Base-by-base conservation (phyloP, 2,113 vertebrate species). In the Leucopsar rothschildi region DNA sequence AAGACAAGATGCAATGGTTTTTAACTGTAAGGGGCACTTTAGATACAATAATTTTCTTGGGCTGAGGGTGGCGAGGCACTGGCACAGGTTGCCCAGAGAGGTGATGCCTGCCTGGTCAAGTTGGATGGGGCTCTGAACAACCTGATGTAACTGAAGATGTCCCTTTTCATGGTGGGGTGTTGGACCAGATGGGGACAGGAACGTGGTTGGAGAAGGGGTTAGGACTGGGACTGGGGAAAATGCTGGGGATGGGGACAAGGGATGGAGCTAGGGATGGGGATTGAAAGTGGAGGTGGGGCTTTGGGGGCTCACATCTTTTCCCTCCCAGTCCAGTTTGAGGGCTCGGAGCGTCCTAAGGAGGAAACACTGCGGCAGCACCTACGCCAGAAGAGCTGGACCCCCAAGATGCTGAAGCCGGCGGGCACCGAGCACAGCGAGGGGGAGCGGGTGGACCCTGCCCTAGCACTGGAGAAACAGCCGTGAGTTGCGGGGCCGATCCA, bases 401-500 rank as follows among this genome's bases (percentile, higher is more conserved):
- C 98, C 69, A 99, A 99, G 97, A 98, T 98, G 65, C 93, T 99
- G 66, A 98, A 99, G 92, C 93, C 97, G 1, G 23, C 82, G 12
- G 86, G 97, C 65, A 12, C 97, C 0, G 97, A 98, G 53, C 94
- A 95, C 61, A 40, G 95, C 4, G 97, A 98, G 21, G 98, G 98
- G 35, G 98, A 95, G 97, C 98, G 96, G 50, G 98, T 99, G 96
- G 99, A 99, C 90, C 98, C 98, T 1, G 96, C 95, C n/a, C 85
- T 99, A 75, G 97, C 98, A 0, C 96, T 99, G 97, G 99, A 99
- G 92, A 99, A 99, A 92, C 99, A 99, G 96, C 99, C 98, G 99
- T 99, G 96, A 96, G 96, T 95, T 3, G 7, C 0, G 5, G 11
- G 57, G 39, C 50, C 2, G 2, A 50, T 31, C n/a, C 33, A 1